phyloP scores from a whole-genome alignment of 1,140 invertebrate genomes.

The Apis dorsata region DNA sequence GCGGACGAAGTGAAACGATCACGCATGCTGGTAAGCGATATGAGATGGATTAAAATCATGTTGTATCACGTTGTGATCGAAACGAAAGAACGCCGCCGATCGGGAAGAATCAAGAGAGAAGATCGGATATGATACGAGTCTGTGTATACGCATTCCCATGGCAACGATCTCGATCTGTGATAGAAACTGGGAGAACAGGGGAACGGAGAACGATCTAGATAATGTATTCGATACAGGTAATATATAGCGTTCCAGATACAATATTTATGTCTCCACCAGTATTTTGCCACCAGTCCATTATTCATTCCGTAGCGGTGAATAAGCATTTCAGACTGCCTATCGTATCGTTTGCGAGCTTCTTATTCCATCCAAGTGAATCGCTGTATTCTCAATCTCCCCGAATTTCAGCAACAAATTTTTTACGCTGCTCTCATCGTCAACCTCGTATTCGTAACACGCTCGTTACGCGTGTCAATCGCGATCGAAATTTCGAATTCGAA shows the following conservation, averaged over 20 bases:
- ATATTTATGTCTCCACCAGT: slow-evolving; percentile 77
- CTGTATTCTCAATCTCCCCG: no score
- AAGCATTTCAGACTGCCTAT: slow-evolving; percentile 68
- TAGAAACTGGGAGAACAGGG: slow-evolving; percentile 67
- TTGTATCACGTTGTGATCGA: no score
- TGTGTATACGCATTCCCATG: slow-evolving; percentile 71
- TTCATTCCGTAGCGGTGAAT: slow-evolving; percentile 78
- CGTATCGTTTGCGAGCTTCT: not conserved
- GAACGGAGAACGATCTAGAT: slow-evolving; percentile 70
- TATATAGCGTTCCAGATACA: slow-evolving; percentile 79
- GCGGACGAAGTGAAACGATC: no score
- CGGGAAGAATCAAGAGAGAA: not conserved
- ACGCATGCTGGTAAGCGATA: no score
- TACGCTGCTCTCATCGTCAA: no score
- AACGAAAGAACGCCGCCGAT: no score
- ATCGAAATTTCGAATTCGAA: not conserved
- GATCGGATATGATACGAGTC: slow-evolving; percentile 24
- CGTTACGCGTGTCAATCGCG: not conserved
- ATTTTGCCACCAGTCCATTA: slow-evolving; percentile 79
- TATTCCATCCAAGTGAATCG: not conserved
- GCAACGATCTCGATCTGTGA: slow-evolving; percentile 77
- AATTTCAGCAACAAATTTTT: no score
- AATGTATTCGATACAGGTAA: slow-evolving; percentile 78
- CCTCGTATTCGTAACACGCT: not conserved
- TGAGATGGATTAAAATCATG: no score